phyloP scores from a whole-genome alignment of 2,113 vertebrate species.

The Atrichornis clamosus region DNA sequence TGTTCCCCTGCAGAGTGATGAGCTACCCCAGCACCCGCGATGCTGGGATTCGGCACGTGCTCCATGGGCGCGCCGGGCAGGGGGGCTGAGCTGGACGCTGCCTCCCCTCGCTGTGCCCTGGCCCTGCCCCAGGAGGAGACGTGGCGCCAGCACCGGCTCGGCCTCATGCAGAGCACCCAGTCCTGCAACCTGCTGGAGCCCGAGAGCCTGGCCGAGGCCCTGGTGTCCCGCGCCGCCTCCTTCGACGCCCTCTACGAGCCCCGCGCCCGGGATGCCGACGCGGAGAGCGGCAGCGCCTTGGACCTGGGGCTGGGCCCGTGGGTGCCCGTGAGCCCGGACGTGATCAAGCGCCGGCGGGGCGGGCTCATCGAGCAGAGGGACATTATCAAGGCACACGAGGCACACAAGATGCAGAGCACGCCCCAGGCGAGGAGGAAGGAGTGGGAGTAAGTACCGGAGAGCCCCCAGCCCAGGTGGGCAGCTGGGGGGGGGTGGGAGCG shows the following conservation, averaged over 20 bases:
- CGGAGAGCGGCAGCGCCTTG: conserved; percentile 29
- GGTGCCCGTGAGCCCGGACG: conserved; percentile 82
- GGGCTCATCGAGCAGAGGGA: conserved; percentile 95
- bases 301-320: conserved; percentile 70
- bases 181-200: conserved; percentile 79
- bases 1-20: conserved; percentile 82
- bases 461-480: conserved; percentile 18
- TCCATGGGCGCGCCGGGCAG: conserved; percentile 68
- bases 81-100: conserved; percentile 54
- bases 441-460: conserved; percentile 90
- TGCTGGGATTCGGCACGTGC: conserved; percentile 85
- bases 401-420: conserved; percentile 97
- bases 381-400: conserved; percentile 94
- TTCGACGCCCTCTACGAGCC: conserved; percentile 78
- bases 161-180: conserved; percentile 70
- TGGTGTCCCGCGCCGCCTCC: conserved; percentile 76
- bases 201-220: conserved; percentile 71
- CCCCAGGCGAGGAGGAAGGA: conserved; percentile 94
- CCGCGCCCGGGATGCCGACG: conserved; percentile 68
- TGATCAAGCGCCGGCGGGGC: conserved; percentile 89
- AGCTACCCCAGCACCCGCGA: conserved; percentile 73
- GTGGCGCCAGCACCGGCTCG: conserved; percentile 82
- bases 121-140: conserved; percentile 79
- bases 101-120: conserved; percentile 70
- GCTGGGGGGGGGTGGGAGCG: background rate